Base-by-base conservation (phyloP, 2,113 vertebrate species). In the Mastomys natalensis region DNA sequence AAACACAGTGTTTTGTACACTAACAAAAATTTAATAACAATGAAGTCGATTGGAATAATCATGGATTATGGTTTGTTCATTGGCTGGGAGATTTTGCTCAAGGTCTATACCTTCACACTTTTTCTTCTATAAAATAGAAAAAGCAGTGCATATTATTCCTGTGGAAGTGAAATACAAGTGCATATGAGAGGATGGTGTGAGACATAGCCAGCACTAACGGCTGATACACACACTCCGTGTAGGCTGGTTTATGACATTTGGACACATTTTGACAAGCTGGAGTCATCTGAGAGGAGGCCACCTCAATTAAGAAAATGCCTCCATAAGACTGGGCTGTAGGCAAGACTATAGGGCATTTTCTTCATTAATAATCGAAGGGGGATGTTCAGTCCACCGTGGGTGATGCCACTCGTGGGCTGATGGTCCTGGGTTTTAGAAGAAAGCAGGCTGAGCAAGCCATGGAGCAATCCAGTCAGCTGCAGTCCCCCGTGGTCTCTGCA, bases 71-170 rank as follows among this genome's bases (percentile, higher is more conserved):
- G 76, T 78, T 78, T 77, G 29, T 78, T 51, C 45, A 9, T 51
- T 31, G 45, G 26, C 45, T 78, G 29, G 76, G 40, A 78, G 45
- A n/a, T 74, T 55, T 85, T 29, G 58, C 58, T 89, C 21, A 94
- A 68, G 40, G 29, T 76, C 92, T 68, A 62, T 53, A 48, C 66
- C 31, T 7, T n/a, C 21, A 89, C 13, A 66, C 37, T 89, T 89
- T 88, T 72, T 85, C 53, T 45, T 93, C 7, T 72, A 51, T 51
- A 80, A 92, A 94, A 73, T 58, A 78, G 40, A n/a, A 78, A 45
- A 3, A 77, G 29, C 13, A 78, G 9, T 51, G 45, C 26, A 17
- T 45, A 15, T 34, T 51, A 7, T 34, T 78, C 29, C 12, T 34
- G 24, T 51, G 40, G 40, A 45, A 45, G 68, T 94, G 66, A 64